Evolutionary conservation across 2,888 invertebrate genomes (phyloP).

Genomic region (Ellobium chinense): DNA sequence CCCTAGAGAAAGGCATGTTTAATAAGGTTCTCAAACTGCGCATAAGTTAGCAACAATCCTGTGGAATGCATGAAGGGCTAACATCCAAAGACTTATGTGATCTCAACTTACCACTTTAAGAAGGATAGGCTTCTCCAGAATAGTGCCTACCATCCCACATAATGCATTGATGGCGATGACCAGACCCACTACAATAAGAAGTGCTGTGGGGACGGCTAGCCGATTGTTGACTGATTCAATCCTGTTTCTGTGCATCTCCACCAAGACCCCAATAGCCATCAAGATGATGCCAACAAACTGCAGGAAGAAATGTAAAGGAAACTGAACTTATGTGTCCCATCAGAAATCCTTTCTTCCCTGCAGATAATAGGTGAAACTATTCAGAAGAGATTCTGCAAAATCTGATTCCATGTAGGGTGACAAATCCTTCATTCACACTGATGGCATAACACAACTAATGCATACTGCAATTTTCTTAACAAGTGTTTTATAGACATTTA

Average conservation of each 20-base stretch:
- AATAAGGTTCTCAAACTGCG: too few relatives aligned
- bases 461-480: too few relatives aligned
- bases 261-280: constrained; percentile 67
- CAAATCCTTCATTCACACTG: too few relatives aligned
- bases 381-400: background rate
- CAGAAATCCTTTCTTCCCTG: background rate
- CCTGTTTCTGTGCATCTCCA: constrained; percentile 63
- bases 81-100: too few relatives aligned
- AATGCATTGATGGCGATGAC: constrained; percentile 69
- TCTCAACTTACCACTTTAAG: constrained; percentile 69
- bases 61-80: too few relatives aligned
- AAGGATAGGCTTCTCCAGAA: constrained; percentile 67
- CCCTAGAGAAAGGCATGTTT: too few relatives aligned
- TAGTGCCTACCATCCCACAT: constrained; percentile 68
- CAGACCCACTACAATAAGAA: constrained; percentile 69
- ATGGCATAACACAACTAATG: too few relatives aligned
- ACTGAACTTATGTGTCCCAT: background rate
- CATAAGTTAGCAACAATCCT: too few relatives aligned
- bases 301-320: constrained; percentile 9
- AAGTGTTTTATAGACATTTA: too few relatives aligned
- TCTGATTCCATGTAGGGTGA: too few relatives aligned
- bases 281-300: constrained; percentile 71
- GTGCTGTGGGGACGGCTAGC: constrained; percentile 67
- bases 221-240: constrained; percentile 66
- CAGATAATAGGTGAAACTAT: background rate